Evolutionary conservation across 2,113 vertebrate genomes (phyloP).

Genomic region (Mungos mungo): DNA sequence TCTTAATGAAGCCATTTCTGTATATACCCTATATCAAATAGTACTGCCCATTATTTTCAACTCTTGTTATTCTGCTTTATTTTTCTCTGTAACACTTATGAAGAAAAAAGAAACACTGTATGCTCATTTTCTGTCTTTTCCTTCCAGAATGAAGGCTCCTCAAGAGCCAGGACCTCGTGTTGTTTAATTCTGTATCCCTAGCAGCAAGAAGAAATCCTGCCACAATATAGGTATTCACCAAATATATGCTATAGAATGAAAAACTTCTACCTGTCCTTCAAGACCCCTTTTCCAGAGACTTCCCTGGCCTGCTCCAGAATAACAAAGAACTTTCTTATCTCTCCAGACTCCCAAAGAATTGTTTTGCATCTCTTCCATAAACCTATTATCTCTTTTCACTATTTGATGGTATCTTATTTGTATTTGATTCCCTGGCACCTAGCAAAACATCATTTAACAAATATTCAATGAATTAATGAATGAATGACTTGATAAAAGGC

Average conservation of each 20-base stretch:
- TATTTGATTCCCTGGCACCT: background rate
- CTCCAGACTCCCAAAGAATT: constrained; percentile 1
- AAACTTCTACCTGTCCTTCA: background rate
- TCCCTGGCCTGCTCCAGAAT: background rate
- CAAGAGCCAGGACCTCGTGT: background rate
- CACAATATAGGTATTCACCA: background rate
- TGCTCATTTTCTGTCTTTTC: background rate
- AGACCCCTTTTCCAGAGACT: background rate
- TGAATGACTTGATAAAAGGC: background rate
- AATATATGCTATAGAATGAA: background rate
- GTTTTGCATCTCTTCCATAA: background rate
- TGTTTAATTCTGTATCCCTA: background rate
- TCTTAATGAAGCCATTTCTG: background rate
- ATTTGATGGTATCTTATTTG: background rate
- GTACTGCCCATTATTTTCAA: background rate
- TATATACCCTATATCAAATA: background rate
- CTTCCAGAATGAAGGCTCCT: constrained; percentile 10
- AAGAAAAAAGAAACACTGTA: background rate
- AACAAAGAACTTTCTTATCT: background rate
- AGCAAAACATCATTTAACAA: background rate
- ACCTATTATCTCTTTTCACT: background rate
- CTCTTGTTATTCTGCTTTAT: background rate
- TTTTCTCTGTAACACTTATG: background rate
- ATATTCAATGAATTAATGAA: constrained; percentile 18
- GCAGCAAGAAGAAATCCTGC: background rate